Base-by-base conservation (phyloP, 2,113 vertebrate species). In the Phrynosoma platyrhinos region DNA sequence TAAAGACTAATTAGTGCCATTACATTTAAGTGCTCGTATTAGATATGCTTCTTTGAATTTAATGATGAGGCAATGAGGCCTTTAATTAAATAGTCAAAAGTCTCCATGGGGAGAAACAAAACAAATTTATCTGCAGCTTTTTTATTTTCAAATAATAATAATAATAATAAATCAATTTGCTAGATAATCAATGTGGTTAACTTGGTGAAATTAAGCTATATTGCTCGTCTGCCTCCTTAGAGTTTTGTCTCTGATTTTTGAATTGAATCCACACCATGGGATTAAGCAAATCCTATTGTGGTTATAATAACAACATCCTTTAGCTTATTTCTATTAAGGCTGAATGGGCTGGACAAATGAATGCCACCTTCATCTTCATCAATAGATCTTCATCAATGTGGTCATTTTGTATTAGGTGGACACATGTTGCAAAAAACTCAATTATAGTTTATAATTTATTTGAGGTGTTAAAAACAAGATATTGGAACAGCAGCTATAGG, bases 31-130 rank as follows among this genome's bases (percentile, higher is more conserved):
- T 95, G 96, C 94, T 96, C 91, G 87, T 95, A 97, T 97, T 97
- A 97, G 97, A 97, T 96, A 96, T 97, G 97, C 97, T 97, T 94
- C 97, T 97, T 97, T 97, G 97, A 96, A 97, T 97, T 97, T 97
- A 97, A 97, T 94, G 96, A 97, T 97, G 95, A 96, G 95, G 96
- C 97, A 97, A 97, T 98, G 97, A 97, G 96, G 96, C 97, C 95
- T 97, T 97, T 97, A 98, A 98, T 98, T 97, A 97, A 97, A 96
- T 94, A 96, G 96, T 94, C 95, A 96, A 95, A 97, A 97, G 94
- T 95, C 96, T 96, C 97, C 96, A 92, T 91, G 85, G 95, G 96
- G 96, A 97, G 97, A 96, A 97, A 97, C 96, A 97, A 97, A 98
- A 95, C 95, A 97, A 96, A 96, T 97, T 96, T 93, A 94, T 96